phyloP scores from a whole-genome alignment of 1,140 invertebrate genomes.

The Drosophila melanogaster region DNA sequence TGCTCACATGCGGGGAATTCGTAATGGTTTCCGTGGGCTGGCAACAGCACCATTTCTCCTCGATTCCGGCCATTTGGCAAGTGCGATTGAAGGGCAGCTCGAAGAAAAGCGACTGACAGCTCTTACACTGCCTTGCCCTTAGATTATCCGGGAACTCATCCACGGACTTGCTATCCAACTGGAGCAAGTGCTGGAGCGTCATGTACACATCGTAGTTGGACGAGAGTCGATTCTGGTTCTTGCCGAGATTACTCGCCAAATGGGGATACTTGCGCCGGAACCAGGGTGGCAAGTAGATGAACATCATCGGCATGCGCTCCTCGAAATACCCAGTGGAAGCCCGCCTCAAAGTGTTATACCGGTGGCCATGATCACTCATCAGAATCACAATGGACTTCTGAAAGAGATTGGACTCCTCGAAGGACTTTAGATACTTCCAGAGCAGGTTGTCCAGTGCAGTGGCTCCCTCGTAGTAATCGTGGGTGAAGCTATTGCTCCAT shows the following conservation, averaged over 20 bases:
- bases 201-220: slow-evolving; percentile 93
- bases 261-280: slow-evolving; percentile 88
- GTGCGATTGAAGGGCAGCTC: slow-evolving; percentile 87
- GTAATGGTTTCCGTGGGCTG: slow-evolving; percentile 84
- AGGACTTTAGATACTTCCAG: slow-evolving; percentile 85
- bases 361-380: slow-evolving; percentile 96
- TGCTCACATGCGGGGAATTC: background rate
- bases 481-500: slow-evolving; percentile 91
- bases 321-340: slow-evolving; percentile 90
- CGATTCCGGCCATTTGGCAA: slow-evolving; percentile 89
- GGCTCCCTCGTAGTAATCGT: slow-evolving; percentile 89
- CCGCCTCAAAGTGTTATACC: slow-evolving; percentile 91
- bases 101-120: slow-evolving; percentile 89
- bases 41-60: slow-evolving; percentile 92
- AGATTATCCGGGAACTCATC: slow-evolving; percentile 15
- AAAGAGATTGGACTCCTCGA: slow-evolving; percentile 86
- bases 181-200: slow-evolving; percentile 85
- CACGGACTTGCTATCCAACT: slow-evolving; percentile 39
- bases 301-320: slow-evolving; percentile 94
- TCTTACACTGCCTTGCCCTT: slow-evolving; percentile 84
- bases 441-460: slow-evolving; percentile 88
- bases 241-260: slow-evolving; percentile 87
- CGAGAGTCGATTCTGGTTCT: slow-evolving; percentile 90
- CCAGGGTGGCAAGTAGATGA: slow-evolving; percentile 90
- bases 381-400: slow-evolving; percentile 90